A percentile compares a stretch with the other conserved stretches of the same genome.
These are phyloP conservation scores for Digitonthophagus gazella DNA, from an alignment of 2,888 invertebrate species.

Conservation along the genomic window DNA sequence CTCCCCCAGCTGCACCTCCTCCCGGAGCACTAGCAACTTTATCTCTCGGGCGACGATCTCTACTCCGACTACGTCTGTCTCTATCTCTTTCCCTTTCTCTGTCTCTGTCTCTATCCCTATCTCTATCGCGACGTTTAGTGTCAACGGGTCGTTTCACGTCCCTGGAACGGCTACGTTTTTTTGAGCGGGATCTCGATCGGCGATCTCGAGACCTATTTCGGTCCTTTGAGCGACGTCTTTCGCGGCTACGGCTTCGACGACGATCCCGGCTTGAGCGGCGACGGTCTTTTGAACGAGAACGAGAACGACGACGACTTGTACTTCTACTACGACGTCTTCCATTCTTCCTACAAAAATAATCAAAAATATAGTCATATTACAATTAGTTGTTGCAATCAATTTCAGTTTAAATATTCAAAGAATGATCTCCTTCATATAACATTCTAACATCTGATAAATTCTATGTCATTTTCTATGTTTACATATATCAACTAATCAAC, in stretches of 20 bases:
- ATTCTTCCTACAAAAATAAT: conserved; percentile 29
- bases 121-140: conserved; percentile 46
- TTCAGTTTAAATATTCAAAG: no score
- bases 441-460: no score
- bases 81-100: conserved; percentile 27
- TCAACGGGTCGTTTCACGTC: conserved; percentile 49
- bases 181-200: conserved; percentile 35
- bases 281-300: conserved; percentile 38
- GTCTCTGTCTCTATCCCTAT: no score
- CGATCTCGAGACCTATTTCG: conserved; percentile 38
- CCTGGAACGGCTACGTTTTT: conserved; percentile 39
- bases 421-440: no score
- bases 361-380: neutral
- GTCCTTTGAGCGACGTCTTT: conserved; percentile 45
- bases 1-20: conserved; percentile 29
- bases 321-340: conserved; percentile 33
- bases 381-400: no score
- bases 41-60: conserved; percentile 33
- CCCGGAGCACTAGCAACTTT: conserved; percentile 24
- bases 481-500: no score
- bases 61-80: conserved; percentile 39
- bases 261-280: conserved; percentile 30
- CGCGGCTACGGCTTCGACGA: conserved; percentile 34
- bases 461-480: no score
- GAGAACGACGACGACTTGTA: conserved; percentile 41